Evolutionary conservation across 2,797 vertebrate species (phyloP).

Genomic region (Phrynocephalus guinanensis): DNA sequence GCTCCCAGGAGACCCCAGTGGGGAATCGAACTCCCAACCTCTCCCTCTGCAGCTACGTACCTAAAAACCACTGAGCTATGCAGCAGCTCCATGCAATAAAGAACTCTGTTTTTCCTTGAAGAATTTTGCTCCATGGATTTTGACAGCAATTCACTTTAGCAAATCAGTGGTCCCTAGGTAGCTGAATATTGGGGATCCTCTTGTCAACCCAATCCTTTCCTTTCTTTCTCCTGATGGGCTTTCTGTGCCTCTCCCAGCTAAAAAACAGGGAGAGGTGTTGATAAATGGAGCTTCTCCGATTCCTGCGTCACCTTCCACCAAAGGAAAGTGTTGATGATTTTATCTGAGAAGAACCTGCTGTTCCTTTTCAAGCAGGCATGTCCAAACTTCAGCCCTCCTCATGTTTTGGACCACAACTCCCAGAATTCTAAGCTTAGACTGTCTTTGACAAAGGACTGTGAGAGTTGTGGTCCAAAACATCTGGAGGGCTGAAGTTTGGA

Average conservation of each 20-base stretch:
- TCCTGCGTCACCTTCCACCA: no score
- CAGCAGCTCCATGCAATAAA: slow-evolving; percentile 6
- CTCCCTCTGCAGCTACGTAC: no score
- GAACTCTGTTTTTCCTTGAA: slow-evolving; percentile 26
- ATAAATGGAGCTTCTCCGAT: background rate
- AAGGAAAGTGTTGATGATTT: background rate
- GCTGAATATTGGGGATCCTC: background rate
- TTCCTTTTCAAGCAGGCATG: background rate
- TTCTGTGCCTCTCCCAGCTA: background rate
- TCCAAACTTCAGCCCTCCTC: no score
- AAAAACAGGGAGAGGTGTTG: background rate
- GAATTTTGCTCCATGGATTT: slow-evolving; percentile 6
- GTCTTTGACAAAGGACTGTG: no score
- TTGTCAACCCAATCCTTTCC: background rate
- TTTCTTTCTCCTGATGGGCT: no score
- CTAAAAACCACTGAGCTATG: no score
- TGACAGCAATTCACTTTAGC: slow-evolving; percentile 6
- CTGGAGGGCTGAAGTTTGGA: no score
- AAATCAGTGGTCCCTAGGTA: background rate
- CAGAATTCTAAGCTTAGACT: no score
- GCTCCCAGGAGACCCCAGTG: no score
- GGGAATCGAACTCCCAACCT: no score
- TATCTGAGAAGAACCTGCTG: background rate
- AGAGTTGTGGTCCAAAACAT: no score
- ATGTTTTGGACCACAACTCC: no score